Base-by-base conservation (phyloP, 1,140 invertebrate genomes). In the Psix sp. region DNA sequence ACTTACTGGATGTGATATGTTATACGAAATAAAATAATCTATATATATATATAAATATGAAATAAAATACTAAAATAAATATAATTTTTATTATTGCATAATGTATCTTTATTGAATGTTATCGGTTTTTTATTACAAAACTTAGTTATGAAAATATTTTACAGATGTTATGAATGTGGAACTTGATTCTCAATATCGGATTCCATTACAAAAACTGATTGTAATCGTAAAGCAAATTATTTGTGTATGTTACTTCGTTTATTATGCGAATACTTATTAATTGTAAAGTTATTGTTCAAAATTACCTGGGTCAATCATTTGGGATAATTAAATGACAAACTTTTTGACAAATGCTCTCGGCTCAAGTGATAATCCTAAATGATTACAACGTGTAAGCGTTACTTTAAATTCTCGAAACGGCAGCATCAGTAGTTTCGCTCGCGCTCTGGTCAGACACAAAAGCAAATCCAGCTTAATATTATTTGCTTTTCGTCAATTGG, bases 301-400 rank as follows among this genome's bases (percentile, higher is more conserved):
- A 48, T 66, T 56, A 46, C 13, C 7, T 9, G 7, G n/a, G 11
- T 49, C 43, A 48, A 56, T 66, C 36, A 36, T 17, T 6, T 17
- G 9, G 15, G 3, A 16, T 48, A 57, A 67, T 67, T 67, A 67
- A 67, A 57, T 43, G 38, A 43, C 52, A 57, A 57, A 57, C 43
- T 35, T 67, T 35, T 67, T n/a, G 63, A 67, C 31, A 67, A 67
- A 67, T 67, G 45, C 16, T 5, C 5, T 16, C 16, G 29, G 10
- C 38, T 20, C 43, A 20, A 51, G 13, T 49, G 36, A 57, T 67
- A 67, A 67, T 67, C 36, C 52, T 57, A 57, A 67, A 67, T 67
- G 51, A 57, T 70, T 60, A 54, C 56, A 52, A 21, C 7, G 17
- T 13, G 5, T 20, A 15, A 33, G 18, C 7, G 33, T 68, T 29